A percentile compares a stretch with the other conserved stretches of the same genome.
Evolutionary conservation across 2,113 vertebrate genomes (phyloP).

Genomic region (Austrofundulus limnaeus): DNA sequence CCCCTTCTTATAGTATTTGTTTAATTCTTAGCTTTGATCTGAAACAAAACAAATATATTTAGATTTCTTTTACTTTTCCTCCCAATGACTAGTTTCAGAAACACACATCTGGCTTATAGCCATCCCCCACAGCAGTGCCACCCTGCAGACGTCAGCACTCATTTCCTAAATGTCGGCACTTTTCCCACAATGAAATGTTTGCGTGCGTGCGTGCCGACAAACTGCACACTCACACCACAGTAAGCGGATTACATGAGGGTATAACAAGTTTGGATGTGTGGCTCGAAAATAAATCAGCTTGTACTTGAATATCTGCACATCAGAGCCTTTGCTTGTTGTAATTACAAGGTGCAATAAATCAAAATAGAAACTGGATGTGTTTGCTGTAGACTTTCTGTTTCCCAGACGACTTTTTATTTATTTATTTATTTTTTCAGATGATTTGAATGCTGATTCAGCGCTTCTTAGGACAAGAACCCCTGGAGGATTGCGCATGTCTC

Average conservation of each 20-base stretch:
- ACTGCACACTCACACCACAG: constrained; percentile 19
- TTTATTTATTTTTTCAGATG: constrained; percentile 27
- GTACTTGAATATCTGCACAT: constrained; percentile 60
- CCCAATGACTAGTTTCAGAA: not conserved
- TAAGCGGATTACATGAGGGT: constrained; percentile 48
- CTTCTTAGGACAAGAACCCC: constrained; percentile 66
- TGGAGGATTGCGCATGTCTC: constrained; percentile 65
- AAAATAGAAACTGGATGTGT: constrained; percentile 55
- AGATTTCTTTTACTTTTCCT: not conserved
- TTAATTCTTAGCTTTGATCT: constrained; percentile 21
- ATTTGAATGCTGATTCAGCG: constrained; percentile 58
- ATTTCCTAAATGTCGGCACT: constrained; percentile 43
- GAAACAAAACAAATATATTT: not conserved
- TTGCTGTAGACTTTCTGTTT: constrained; percentile 52
- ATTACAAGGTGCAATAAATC: constrained; percentile 74
- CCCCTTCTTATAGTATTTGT: constrained; percentile 9
- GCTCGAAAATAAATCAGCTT: constrained; percentile 62
- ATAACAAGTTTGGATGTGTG: constrained; percentile 35
- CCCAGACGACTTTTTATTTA: constrained; percentile 39
- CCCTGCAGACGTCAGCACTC: constrained; percentile 57
- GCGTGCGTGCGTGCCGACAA: constrained; percentile 40
- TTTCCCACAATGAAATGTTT: constrained; percentile 46
- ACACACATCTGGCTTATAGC: constrained; percentile 15
- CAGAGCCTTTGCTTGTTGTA: constrained; percentile 67
- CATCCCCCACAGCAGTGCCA: constrained; percentile 17